phyloP scores from a whole-genome alignment of 2,797 vertebrate species.

The Pteropus rufus region DNA sequence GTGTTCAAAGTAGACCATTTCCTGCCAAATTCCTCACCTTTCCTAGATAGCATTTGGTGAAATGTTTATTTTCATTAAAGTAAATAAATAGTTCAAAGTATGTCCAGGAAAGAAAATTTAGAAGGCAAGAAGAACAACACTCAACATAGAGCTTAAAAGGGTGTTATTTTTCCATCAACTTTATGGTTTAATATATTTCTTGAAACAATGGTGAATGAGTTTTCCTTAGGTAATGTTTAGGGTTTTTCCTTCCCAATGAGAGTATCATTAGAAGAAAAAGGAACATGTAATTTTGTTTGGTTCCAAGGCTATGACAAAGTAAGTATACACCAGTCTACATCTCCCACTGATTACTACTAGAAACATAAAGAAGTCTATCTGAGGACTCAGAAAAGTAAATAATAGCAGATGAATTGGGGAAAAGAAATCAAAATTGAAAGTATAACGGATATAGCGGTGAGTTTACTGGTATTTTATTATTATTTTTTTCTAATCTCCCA shows the following conservation, averaged over 20 bases:
- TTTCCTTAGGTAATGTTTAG: neutral
- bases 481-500: neutral
- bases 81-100: neutral
- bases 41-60: neutral
- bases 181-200: neutral
- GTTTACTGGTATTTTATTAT: neutral
- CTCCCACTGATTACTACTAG: neutral
- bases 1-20: neutral
- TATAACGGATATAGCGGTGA: neutral
- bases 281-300: neutral
- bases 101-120: neutral
- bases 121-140: neutral
- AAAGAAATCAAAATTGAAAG: neutral
- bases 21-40: neutral
- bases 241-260: neutral
- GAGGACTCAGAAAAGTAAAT: neutral
- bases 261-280: neutral
- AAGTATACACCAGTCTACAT: neutral
- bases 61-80: conserved; percentile 23
- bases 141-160: neutral
- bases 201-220: neutral
- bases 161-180: neutral
- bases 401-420: neutral
- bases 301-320: neutral
- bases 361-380: neutral